Evolutionary conservation across 2,797 vertebrate species (phyloP).

Genomic region (Petrocephalus sullivani): DNA sequence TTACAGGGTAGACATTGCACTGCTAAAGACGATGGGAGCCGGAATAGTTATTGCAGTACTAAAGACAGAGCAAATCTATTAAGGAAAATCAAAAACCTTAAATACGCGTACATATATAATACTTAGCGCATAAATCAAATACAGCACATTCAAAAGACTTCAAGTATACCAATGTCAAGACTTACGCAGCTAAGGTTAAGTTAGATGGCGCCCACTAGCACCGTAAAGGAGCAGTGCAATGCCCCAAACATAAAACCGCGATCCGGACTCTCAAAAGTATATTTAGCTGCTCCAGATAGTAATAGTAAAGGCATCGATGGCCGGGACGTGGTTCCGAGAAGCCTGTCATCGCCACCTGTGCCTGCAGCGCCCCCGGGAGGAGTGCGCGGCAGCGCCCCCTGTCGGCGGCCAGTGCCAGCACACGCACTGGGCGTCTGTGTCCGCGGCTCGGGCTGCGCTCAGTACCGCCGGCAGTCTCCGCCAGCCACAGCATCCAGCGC

Average conservation of each 20-base stretch:
- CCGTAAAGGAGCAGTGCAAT: not conserved
- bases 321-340: not conserved
- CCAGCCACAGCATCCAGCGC: slow-evolving; percentile 35
- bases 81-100: not conserved
- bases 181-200: not conserved
- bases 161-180: not conserved
- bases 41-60: not conserved
- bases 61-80: not conserved
- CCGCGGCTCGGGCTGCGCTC: slow-evolving; percentile 28
- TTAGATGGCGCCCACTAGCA: not conserved
- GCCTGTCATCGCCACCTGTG: slow-evolving; percentile 4
- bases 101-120: not conserved
- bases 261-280: not conserved
- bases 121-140: not conserved
- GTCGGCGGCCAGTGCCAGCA: slow-evolving; percentile 13
- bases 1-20: not conserved
- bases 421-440: slow-evolving; percentile 17
- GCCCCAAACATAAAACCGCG: not conserved
- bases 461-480: slow-evolving; percentile 26
- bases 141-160: not conserved
- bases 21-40: not conserved
- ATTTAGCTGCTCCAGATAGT: not conserved
- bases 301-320: not conserved
- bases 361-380: not conserved
- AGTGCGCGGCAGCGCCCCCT: not conserved